Evolutionary conservation across 2,888 invertebrate genomes (phyloP).

Genomic region (Diaprepes abbreviatus): DNA sequence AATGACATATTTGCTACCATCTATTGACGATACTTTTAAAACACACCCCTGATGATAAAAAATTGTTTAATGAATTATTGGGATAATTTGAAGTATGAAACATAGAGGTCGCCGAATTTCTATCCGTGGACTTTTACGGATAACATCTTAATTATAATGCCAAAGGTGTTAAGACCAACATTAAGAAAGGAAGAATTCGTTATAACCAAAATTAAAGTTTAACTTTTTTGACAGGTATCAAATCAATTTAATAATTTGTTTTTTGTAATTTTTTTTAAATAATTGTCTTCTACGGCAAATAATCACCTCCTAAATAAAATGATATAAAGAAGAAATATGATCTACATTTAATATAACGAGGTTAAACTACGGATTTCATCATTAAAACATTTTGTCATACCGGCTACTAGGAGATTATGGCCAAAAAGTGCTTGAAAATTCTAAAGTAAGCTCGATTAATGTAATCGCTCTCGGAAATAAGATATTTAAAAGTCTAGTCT

Average conservation of each 20-base stretch:
- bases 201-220: constrained; percentile 5
- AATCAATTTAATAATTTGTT: background rate
- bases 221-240: background rate
- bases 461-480: constrained; percentile 95
- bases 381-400: constrained; percentile 33
- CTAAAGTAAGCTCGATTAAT: constrained; percentile 94
- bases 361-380: background rate
- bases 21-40: too few relatives aligned
- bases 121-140: too few relatives aligned
- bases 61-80: too few relatives aligned
- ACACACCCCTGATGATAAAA: too few relatives aligned
- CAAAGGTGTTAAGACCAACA: too few relatives aligned
- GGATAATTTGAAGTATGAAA: too few relatives aligned
- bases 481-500: constrained; percentile 94
- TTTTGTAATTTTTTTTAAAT: background rate
- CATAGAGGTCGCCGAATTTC: too few relatives aligned
- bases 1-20: too few relatives aligned
- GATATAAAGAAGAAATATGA: constrained; percentile 83
- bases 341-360: constrained; percentile 72
- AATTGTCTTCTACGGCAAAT: constrained; percentile 75
- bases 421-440: constrained; percentile 87
- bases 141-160: too few relatives aligned
- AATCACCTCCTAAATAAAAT: constrained; percentile 76
- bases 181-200: too few relatives aligned
- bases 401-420: constrained; percentile 99